A percentile compares a stretch with the other conserved stretches of the same genome.
These are phyloP conservation scores for Embiotoca jacksoni DNA, from an alignment of 2,113 vertebrate species.

Conservation along the genomic window DNA sequence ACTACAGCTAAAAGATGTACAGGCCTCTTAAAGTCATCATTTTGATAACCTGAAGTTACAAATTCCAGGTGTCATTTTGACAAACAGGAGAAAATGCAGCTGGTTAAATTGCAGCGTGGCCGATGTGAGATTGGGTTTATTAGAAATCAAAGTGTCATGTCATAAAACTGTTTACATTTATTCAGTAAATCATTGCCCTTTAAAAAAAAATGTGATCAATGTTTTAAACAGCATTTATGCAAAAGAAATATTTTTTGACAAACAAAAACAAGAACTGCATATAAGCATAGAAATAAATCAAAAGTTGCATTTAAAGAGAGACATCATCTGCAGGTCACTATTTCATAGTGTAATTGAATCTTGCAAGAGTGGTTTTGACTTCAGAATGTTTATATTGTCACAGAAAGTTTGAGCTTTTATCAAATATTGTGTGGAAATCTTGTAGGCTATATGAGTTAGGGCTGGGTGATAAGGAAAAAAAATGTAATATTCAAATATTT, in stretches of 20 bases:
- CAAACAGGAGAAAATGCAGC: constrained; percentile 10
- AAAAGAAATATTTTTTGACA: constrained; percentile 63
- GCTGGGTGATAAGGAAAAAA: too few relatives aligned
- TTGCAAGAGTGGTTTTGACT: neutral
- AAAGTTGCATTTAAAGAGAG: constrained; percentile 48
- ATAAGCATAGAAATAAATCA: constrained; percentile 53
- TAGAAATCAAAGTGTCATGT: constrained; percentile 30
- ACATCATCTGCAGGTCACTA: constrained; percentile 2
- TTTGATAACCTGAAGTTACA: constrained; percentile 32
- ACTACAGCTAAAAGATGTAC: constrained; percentile 11
- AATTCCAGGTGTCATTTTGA: constrained; percentile 28
- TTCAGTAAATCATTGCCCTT: constrained; percentile 42
- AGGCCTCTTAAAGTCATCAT: constrained; percentile 13
- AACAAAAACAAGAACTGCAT: constrained; percentile 47
- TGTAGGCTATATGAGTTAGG: too few relatives aligned
- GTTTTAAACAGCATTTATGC: constrained; percentile 63
- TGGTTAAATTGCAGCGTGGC: constrained; percentile 4
- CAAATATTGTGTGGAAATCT: too few relatives aligned
- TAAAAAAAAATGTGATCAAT: constrained; percentile 45
- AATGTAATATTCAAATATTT: neutral
- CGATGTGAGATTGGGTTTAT: constrained; percentile 21
- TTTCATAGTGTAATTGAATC: neutral
- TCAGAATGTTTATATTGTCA: neutral
- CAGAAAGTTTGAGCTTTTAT: neutral
- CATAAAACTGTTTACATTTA: constrained; percentile 63